These are phyloP conservation scores for Camponotus vicinus DNA, from an alignment of 1,140 invertebrate genomes.

Conservation along the genomic window DNA sequence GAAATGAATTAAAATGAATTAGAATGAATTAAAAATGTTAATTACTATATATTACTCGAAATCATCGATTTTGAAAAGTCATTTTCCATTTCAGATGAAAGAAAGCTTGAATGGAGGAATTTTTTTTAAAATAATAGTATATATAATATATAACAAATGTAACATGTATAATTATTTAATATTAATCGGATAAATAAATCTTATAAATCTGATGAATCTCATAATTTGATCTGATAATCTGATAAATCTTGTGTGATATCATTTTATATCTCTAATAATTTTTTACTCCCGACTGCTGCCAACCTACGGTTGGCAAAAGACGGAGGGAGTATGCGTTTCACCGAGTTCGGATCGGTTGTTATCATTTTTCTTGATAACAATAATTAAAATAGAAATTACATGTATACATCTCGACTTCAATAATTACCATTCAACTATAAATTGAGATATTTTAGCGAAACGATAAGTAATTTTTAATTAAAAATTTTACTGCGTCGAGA, in stretches of 20 bases:
- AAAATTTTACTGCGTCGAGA: neutral
- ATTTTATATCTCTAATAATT: too few species aligned
- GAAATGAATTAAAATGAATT: too few species aligned
- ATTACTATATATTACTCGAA: neutral
- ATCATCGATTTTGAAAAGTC: neutral
- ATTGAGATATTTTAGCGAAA: neutral
- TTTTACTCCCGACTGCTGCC: too few species aligned
- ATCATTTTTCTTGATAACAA: too few species aligned
- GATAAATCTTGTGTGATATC: too few species aligned
- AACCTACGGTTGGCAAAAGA: too few species aligned
- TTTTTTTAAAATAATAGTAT: neutral
- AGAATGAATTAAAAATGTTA: neutral
- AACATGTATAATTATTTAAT: neutral
- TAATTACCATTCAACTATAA: neutral
- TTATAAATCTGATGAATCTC: too few species aligned
- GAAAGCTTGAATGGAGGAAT: neutral
- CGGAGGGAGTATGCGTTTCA: too few species aligned
- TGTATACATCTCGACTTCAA: neutral
- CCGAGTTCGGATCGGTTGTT: too few species aligned
- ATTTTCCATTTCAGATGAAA: neutral
- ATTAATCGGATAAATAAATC: too few species aligned
- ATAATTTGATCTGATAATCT: too few species aligned
- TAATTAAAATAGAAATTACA: neutral
- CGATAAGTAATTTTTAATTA: constrained; percentile 28
- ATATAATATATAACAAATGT: neutral